Evolutionary conservation across 2,888 invertebrate genomes (phyloP), one percentile per base, ranked within the genome.

Genomic region (Agrotis clavis): DNA sequence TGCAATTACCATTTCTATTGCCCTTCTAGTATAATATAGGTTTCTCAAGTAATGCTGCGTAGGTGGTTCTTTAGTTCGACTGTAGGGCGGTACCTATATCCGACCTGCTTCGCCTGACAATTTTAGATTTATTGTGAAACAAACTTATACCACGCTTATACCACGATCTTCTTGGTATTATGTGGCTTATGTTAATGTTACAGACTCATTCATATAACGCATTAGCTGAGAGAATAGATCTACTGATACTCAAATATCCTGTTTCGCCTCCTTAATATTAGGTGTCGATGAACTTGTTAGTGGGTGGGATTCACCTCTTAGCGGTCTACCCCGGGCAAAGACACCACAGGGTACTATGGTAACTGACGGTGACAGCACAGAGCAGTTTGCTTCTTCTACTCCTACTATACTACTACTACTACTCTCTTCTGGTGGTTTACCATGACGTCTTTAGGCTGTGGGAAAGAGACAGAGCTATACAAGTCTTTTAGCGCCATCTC

Each of bases 41-140:
- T 70, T 69, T 57, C 57, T 45, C 51, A 13, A 2, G 56, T 68
- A 77, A 77, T 50, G 25, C 48, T 53, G 78, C 59, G 78, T 75
- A 63, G 75, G 75, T n/a, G 21, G 62, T 30, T 63, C 51, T 67
- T 14, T 59, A 77, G 47, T 67, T 62, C 19, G 50, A 25, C 21
- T 25, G 7, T 57, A 13, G 62, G 62, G 50, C 35, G 47, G 25
- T n/a, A 48, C 57, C 19, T 19, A 41, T 59, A 19, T 41, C 41
- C 1, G 41, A 41, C 35, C 51, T 41, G 41, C 19, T 47, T 48
- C 45, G 60, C 14, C 6, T 30, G 53, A 53, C 48, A 70, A 25
- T 59, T 59, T 53, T n/a, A 59, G 62, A 74, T 77, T 48, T 67
- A 76, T 76, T 77, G 25, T 21, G 21, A 18, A 65, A 50, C 50